Percentiles rank a stretch among this genome's conserved stretches.
Evolutionary conservation across 1,140 invertebrate genomes (phyloP).

Genomic region (Metopolophium dirhodum): DNA sequence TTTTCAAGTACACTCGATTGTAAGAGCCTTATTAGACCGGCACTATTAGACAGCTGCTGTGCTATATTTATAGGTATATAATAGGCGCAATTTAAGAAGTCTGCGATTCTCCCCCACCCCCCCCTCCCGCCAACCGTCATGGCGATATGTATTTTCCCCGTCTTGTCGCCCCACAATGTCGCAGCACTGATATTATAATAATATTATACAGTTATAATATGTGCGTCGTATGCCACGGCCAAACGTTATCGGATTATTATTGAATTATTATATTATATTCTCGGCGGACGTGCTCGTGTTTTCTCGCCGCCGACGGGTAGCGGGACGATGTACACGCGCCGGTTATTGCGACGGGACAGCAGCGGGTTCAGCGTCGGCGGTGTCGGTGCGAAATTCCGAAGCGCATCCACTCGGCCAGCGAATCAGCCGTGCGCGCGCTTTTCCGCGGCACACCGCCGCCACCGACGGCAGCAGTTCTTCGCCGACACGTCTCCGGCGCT

Average conservation of each 20-base stretch:
- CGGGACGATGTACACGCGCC: neutral
- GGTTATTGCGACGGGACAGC: neutral
- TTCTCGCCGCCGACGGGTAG: neutral
- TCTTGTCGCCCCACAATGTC: neutral
- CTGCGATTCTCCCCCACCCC: neutral
- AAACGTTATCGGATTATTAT: neutral
- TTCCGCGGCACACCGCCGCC: neutral
- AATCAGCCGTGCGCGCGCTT: conserved; percentile 31
- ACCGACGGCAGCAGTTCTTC: conserved; percentile 31
- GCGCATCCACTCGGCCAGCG: conserved; percentile 48
- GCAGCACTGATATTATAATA: neutral
- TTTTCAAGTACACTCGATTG: neutral
- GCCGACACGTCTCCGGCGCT: conserved; percentile 21
- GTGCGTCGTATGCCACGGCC: neutral
- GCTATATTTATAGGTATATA: neutral
- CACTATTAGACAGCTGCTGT: neutral
- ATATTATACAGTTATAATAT: neutral
- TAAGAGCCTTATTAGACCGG: neutral
- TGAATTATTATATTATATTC: neutral
- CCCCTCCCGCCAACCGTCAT: neutral
- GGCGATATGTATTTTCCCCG: neutral
- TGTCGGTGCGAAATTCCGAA: neutral
- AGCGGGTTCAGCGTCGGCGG: neutral
- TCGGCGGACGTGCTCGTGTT: neutral
- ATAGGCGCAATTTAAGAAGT: neutral